Evolutionary conservation across 2,797 vertebrate genomes (phyloP).

Genomic region (Pelochelys cantorii): DNA sequence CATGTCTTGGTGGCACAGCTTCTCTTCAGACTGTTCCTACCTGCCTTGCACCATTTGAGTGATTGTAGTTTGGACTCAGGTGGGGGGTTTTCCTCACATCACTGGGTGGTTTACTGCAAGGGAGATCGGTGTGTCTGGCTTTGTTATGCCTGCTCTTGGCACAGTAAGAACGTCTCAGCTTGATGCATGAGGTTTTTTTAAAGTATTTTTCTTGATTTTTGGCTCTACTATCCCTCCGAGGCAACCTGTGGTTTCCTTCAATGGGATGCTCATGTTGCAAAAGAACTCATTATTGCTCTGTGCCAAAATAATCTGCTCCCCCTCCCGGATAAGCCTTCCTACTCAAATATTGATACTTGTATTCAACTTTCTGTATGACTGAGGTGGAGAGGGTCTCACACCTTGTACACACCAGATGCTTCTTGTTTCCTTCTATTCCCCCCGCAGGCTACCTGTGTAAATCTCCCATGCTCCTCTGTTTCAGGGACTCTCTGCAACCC

Average conservation of each 20-base stretch:
- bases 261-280: not conserved
- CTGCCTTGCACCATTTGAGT: not conserved
- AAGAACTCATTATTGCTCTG: accelerated
- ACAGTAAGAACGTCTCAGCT: accelerated
- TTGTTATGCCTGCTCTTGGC: not conserved
- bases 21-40: not conserved
- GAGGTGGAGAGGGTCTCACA: accelerated
- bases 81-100: not conserved
- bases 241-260: not conserved
- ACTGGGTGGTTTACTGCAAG: not conserved
- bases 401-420: not conserved
- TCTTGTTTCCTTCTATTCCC: not conserved
- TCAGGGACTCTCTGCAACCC: not conserved
- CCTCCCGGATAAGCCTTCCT: not conserved
- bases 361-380: not conserved
- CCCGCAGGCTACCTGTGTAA: not conserved
- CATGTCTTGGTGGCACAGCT: not conserved
- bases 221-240: not conserved
- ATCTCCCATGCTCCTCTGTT: not conserved
- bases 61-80: not conserved
- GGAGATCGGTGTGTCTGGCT: not conserved
- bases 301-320: not conserved
- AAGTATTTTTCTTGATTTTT: not conserved
- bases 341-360: not conserved
- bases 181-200: not conserved